Percentiles rank a stretch among this genome's conserved stretches.
These are phyloP conservation scores for Neomonachus schauinslandi DNA, from an alignment of 2,113 vertebrate genomes.

Conservation along the genomic window DNA sequence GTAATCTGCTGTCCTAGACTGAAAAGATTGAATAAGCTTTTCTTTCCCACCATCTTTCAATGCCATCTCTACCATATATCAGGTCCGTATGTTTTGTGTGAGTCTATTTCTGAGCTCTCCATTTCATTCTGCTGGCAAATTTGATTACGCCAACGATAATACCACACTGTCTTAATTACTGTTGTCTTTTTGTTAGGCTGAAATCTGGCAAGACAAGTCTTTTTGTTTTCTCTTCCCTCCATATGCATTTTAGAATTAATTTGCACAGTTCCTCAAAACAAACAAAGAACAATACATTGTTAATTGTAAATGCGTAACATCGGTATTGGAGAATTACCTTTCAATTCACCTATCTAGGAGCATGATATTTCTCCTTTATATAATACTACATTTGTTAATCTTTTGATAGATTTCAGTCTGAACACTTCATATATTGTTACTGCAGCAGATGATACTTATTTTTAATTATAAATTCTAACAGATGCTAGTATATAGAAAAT, in stretches of 20 bases:
- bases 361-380: not conserved
- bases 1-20: not conserved
- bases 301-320: not conserved
- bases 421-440: not conserved
- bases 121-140: not conserved
- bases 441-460: not conserved
- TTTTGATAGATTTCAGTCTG: constrained; percentile 1
- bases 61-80: not conserved
- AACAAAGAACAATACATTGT: not conserved
- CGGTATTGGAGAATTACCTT: not conserved
- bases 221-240: not conserved
- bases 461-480: not conserved
- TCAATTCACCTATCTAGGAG: not conserved
- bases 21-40: not conserved
- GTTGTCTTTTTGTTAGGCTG: not conserved
- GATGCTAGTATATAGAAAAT: not conserved
- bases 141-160: not conserved
- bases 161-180: not conserved
- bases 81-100: not conserved
- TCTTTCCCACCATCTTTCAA: not conserved
- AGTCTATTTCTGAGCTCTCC: not conserved
- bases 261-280: not conserved
- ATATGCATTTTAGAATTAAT: not conserved
- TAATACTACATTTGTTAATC: not conserved
- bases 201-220: not conserved